Conservation (phyloP, 2,797 vertebrate species). For the Columba guinea region DNA sequence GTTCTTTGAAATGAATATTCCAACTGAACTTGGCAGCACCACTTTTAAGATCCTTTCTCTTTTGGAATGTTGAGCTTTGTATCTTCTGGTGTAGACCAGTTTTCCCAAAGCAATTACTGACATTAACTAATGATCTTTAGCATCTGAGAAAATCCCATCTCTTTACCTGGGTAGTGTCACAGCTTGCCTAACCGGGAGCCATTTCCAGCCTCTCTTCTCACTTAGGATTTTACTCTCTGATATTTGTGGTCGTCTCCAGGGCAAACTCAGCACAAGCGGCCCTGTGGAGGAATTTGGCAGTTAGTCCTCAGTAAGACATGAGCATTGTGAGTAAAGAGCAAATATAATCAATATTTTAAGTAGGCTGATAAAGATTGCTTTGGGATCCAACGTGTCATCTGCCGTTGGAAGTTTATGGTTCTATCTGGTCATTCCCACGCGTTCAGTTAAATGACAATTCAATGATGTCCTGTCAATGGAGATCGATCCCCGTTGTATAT, state of each 20-base stretch:
- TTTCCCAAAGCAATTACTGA: neutral
- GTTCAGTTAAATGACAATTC: neutral
- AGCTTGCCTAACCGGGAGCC: neutral
- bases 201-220: neutral
- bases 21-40: neutral
- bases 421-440: neutral
- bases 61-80: neutral
- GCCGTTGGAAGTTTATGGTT: neutral
- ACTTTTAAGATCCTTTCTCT: neutral
- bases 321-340: neutral
- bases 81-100: neutral
- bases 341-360: neutral
- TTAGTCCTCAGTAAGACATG: neutral
- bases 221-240: neutral
- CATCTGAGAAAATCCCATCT: neutral
- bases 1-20: neutral
- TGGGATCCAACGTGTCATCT: neutral
- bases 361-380: neutral
- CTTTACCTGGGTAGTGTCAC: neutral
- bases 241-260: neutral
- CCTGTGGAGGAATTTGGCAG: neutral
- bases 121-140: neutral
- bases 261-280: fast-evolving
- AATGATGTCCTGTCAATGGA: fast-evolving
- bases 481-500: neutral